Base-by-base conservation (phyloP, 2,113 vertebrate species). In the Forbesichthys papilliferus region DNA sequence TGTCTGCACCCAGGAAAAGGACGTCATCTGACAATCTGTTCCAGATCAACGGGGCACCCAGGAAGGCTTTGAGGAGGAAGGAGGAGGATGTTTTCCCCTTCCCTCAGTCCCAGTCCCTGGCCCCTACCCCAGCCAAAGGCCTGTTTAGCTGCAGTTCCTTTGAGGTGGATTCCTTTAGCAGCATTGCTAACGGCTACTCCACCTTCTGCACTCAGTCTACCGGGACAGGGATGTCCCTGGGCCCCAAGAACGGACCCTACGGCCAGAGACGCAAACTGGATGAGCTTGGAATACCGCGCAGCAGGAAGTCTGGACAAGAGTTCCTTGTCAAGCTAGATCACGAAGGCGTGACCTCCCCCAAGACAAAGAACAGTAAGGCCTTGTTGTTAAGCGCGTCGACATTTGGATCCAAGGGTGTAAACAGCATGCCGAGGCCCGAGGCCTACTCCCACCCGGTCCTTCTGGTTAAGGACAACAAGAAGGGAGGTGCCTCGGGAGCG, bases 281-380 rank as follows among this genome's bases (percentile, higher is more conserved):
- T 90, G 89, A 93, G 58, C 0, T 90, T 83, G 76, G 79, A 3
- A 51, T 69, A 78, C 76, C 90, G 68, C 89, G 90, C n/a, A 86
- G 93, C 61, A 92, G 92, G 51, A 95, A 94, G 88, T 81, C 87
- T 0, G 91, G 93, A 34, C 87, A 87, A 0, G 96, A 98, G 82
- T 96, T 95, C 79, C 86, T 96, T 71, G 94, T 99, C 63, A 98
- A 99, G 87, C 92, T 99, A 84, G 98, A 99, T 87, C 98, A 98
- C 1, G 96, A 99, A 82, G 97, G 98, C 1, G 96, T 99, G 71
- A 99, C 94, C 0, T 97, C 96, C 5, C 97, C 97, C 55, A 99
- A 99, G 87, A 99, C 95, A 69, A 99, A 98, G 87, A 96, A 91
- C 82, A 94, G 96, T 83, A 97, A 97, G 67, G 95, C 96, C 0